A percentile compares a stretch with the other conserved stretches of the same genome.
Conservation (phyloP, 2,888 invertebrate species). For the Harpalus rubripes region DNA sequence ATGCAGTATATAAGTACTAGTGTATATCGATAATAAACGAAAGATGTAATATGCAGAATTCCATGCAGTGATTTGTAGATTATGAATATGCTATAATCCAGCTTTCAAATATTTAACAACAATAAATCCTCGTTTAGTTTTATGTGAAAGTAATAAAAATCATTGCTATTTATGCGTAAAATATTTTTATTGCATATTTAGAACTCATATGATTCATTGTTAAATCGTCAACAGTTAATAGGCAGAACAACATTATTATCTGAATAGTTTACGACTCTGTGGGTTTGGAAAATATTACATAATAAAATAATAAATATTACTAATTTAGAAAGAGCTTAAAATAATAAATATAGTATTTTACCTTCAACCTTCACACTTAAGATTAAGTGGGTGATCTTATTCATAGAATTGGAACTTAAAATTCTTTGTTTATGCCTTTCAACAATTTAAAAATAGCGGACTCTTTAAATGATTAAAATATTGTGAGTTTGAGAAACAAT, state of each 20-base stretch:
- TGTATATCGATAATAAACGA: too few relatives aligned
- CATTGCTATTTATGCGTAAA: background rate
- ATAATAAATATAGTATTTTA: background rate
- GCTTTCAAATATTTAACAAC: too few relatives aligned
- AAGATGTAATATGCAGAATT: too few relatives aligned
- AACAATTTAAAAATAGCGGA: too few relatives aligned
- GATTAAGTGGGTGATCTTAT: too few relatives aligned
- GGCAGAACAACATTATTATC: background rate
- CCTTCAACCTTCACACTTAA: conserved; percentile 5
- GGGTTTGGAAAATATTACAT: conserved; percentile 1
- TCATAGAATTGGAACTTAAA: background rate
- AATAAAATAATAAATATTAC: conserved; percentile 5
- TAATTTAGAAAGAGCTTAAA: background rate
- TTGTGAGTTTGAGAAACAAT: too few relatives aligned
- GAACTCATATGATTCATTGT: background rate
- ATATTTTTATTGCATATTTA: conserved; percentile 2
- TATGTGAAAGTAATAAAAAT: too few relatives aligned
- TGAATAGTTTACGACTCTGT: conserved; percentile 10
- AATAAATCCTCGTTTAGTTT: too few relatives aligned
- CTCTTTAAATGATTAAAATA: too few relatives aligned
- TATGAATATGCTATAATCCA: too few relatives aligned
- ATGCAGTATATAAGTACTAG: too few relatives aligned
- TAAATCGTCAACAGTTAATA: conserved; percentile 17
- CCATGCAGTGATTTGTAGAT: too few relatives aligned
- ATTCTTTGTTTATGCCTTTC: background rate